Conservation (phyloP, 53 echinoderm and acorn worm genomes). For the Zoroaster sp. region DNA sequence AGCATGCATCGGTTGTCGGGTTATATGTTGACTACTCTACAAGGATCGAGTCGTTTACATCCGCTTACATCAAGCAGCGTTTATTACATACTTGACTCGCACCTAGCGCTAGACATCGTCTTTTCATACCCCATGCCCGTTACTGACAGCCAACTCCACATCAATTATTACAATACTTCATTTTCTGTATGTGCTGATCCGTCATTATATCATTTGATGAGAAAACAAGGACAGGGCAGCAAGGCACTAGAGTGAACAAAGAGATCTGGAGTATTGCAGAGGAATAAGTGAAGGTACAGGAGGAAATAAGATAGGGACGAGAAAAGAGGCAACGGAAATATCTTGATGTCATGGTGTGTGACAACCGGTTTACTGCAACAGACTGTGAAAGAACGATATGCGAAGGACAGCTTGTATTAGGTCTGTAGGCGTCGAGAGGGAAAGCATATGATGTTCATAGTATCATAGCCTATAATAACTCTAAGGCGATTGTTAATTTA, state of each 20-base stretch:
- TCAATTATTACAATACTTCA: constrained; percentile 40
- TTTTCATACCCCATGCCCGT: constrained; percentile 30
- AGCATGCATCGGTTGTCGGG: constrained; percentile 20
- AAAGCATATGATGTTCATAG: too few species aligned
- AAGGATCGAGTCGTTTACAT: constrained; percentile 42
- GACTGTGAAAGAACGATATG: background rate
- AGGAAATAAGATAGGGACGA: background rate
- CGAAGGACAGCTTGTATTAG: background rate
- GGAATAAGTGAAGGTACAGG: background rate
- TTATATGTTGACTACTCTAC: background rate
- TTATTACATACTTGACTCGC: constrained; percentile 49
- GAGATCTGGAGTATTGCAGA: background rate
- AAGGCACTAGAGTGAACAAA: background rate
- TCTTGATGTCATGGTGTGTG: background rate
- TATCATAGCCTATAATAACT: too few species aligned
- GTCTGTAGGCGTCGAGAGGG: background rate
- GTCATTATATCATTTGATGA: constrained; percentile 39
- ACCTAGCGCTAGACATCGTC: constrained; percentile 47
- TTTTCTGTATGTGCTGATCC: constrained; percentile 49
- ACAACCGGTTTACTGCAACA: background rate
- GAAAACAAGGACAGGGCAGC: constrained; percentile 4
- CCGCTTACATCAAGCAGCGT: constrained; percentile 49
- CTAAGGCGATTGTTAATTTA: too few species aligned
- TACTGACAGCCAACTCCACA: constrained; percentile 47
- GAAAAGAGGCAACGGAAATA: background rate